These are phyloP conservation scores for Ailuropoda melanoleuca DNA, from an alignment of 2,113 vertebrate genomes.

Conservation along the genomic window DNA sequence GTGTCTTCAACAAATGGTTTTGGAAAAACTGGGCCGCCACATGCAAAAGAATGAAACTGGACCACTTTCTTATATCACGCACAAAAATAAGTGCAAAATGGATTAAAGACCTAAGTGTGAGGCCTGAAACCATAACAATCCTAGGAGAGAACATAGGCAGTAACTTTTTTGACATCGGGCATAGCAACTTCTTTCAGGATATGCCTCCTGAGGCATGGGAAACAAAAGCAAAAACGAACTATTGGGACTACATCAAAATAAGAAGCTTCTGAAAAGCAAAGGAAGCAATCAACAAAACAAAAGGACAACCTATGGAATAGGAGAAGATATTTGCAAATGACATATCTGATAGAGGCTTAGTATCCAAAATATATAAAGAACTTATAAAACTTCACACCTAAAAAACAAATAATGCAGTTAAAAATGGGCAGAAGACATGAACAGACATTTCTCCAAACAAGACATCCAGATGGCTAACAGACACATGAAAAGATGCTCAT, in stretches of 20 bases:
- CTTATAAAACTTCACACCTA: not conserved
- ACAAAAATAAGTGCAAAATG: not conserved
- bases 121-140: not conserved
- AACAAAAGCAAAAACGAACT: not conserved
- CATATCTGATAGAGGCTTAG: not conserved
- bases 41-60: not conserved
- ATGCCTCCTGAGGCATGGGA: not conserved
- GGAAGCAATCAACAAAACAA: not conserved
- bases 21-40: not conserved
- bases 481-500: not conserved
- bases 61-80: not conserved
- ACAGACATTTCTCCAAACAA: not conserved
- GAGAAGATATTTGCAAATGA: not conserved
- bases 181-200: not conserved
- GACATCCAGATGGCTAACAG: not conserved
- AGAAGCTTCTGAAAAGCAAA: not conserved
- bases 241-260: not conserved
- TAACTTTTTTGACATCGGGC: not conserved
- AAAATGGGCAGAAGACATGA: not conserved
- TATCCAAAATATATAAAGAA: not conserved
- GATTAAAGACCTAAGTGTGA: not conserved
- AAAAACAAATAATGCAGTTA: not conserved
- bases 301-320: not conserved
- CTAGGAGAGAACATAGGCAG: not conserved
- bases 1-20: not conserved